Evolutionary conservation across 2,113 vertebrate genomes (phyloP), one percentile per base, ranked within the genome.

Genomic region (Heloderma charlesbogerti): DNA sequence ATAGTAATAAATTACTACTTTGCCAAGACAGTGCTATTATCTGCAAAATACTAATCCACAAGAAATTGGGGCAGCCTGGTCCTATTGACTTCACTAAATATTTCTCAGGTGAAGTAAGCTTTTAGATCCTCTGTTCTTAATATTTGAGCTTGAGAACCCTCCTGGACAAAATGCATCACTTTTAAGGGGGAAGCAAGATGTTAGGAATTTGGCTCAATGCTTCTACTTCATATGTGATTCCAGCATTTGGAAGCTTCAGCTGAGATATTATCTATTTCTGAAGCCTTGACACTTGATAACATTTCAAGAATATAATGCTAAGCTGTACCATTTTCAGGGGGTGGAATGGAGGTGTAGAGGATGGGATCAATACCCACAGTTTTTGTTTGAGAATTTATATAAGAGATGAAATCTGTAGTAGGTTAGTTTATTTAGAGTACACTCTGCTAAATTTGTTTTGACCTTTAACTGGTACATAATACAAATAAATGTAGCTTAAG

Each of bases 111-210:
- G 57, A 90, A 78, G 57, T 77, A 66, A 77, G 54, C 57, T 29
- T 60, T 90, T 66, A 78, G 71, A n/a, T 84, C 48, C 85, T 90
- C 40, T 48, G 81, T 84, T 90, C 85, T 48, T 90, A 45, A 85
- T 77, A 84, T 84, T 84, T 66, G 7, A 51, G 82, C 43, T 29
- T 77, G 71, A 48, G 82, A 84, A 48, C 13, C 9, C 43, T n/a
- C 43, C 34, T 84, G 29, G 51, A 63, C 8, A 89, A 75, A 74
- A 45, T n/a, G 37, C 48, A 74, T 63, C 67, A 71, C 27, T 82
- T 89, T 72, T 63, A 34, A 84, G 63, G 45, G 13, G 69, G 37
- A 75, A 74, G 71, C 80, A 75, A 43, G 67, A 74, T 84, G 51
- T 72, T 43, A 74, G 51, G 20, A 75, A 89, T n/a, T n/a, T 27